Conservation (phyloP, 2,797 vertebrate genomes). For the Heliangelus exortis region DNA sequence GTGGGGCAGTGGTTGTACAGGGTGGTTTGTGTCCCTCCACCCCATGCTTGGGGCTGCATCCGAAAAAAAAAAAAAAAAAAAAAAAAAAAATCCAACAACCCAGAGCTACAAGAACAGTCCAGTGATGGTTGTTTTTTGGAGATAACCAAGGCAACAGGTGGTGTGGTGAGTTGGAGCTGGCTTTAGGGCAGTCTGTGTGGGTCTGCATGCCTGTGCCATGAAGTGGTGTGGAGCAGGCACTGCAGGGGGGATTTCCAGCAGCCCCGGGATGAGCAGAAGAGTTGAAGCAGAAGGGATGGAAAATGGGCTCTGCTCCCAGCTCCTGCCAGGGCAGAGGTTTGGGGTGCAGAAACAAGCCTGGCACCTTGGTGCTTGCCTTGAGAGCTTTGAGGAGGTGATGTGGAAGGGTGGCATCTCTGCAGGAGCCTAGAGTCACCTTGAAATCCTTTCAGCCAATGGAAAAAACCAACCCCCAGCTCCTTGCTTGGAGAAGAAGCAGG, state of each 20-base stretch:
- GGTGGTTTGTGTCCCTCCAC: not conserved
- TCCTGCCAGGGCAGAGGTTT: not conserved
- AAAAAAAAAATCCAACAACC: too few species aligned
- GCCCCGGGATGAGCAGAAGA: not conserved
- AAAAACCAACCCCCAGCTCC: not conserved
- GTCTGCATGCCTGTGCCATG: not conserved
- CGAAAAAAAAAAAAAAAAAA: not conserved
- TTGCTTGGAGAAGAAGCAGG: not conserved
- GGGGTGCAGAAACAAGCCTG: not conserved
- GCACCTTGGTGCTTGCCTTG: not conserved
- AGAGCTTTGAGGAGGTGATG: not conserved
- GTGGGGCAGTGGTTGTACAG: not conserved
- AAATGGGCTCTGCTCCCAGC: not conserved
- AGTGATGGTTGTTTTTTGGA: not conserved
- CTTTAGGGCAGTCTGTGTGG: not conserved
- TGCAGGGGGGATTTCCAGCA: not conserved
- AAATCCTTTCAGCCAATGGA: not conserved
- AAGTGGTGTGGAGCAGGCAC: not conserved
- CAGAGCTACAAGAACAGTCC: not conserved
- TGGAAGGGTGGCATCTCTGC: not conserved
- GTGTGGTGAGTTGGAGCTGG: rapidly evolving
- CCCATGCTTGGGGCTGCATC: rapidly evolving
- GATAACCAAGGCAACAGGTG: not conserved
- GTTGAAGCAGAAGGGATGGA: not conserved
- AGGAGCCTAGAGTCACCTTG: not conserved